These are phyloP conservation scores for Antheraea pernyi DNA, from an alignment of 1,140 invertebrate species.

Conservation along the genomic window DNA sequence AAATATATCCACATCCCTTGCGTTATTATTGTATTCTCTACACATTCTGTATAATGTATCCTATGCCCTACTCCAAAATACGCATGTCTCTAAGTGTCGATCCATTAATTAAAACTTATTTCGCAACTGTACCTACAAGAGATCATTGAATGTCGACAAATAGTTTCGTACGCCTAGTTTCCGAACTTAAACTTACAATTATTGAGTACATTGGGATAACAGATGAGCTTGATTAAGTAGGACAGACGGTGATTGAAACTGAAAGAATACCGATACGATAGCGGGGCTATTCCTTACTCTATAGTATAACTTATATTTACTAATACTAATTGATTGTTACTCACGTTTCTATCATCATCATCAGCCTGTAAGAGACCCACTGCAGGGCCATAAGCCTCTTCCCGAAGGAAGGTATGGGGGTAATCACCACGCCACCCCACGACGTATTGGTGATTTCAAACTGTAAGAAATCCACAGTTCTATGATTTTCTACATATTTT, in stretches of 20 bases:
- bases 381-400: too few species aligned
- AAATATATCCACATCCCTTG: too few species aligned
- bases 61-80: conserved; percentile 36
- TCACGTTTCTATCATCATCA: too few species aligned
- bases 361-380: too few species aligned
- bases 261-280: background rate
- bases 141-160: conserved; percentile 41
- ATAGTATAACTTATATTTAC: background rate
- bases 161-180: conserved; percentile 35
- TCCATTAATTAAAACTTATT: conserved; percentile 76
- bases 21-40: too few species aligned
- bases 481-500: too few species aligned
- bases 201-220: conserved; percentile 40
- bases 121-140: conserved; percentile 44
- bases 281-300: background rate
- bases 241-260: conserved; percentile 22
- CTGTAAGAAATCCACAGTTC: too few species aligned
- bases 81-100: conserved; percentile 57
- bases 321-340: too few species aligned
- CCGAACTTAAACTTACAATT: conserved; percentile 44
- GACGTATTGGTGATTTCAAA: too few species aligned
- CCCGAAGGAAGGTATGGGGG: too few species aligned
- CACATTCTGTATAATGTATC: too few species aligned
- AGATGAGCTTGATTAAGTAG: conserved; percentile 42
- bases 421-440: too few species aligned